Evolutionary conservation across 1,140 invertebrate species (phyloP).

Genomic region (Aphelinus atriplicis): DNA sequence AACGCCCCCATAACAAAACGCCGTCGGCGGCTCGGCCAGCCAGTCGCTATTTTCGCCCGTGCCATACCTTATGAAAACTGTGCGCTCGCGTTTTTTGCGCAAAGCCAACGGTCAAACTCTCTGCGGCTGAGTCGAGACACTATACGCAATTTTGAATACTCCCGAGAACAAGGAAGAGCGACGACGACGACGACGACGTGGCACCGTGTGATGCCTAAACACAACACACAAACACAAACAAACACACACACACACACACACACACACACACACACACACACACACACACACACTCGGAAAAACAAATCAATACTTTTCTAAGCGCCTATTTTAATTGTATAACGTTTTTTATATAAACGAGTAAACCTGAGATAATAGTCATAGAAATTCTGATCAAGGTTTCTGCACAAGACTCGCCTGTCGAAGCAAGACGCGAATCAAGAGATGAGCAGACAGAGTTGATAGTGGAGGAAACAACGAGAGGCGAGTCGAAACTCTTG

Average conservation of each 20-base stretch:
- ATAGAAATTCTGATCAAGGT: background rate
- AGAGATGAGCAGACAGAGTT: background rate
- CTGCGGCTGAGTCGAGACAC: background rate
- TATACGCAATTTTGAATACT: background rate
- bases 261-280: background rate
- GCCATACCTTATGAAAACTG: slow-evolving; percentile 29
- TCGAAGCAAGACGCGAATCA: too few relatives aligned
- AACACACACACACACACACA: background rate
- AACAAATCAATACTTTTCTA: slow-evolving; percentile 5
- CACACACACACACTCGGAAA: background rate
- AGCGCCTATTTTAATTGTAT: slow-evolving; percentile 33
- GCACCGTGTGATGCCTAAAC: slow-evolving; percentile 2
- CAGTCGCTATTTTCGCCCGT: slow-evolving; percentile 30
- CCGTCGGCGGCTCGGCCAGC: background rate
- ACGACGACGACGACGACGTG: slow-evolving; percentile 2
- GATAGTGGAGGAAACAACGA: background rate
- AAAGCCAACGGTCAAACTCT: slow-evolving; percentile 11
- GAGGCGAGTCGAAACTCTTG: slow-evolving; percentile 7
- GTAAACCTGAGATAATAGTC: slow-evolving; percentile 7
- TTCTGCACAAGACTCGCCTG: slow-evolving; percentile 28
- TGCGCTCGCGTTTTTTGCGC: slow-evolving; percentile 20
- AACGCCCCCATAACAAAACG: slow-evolving; percentile 67
- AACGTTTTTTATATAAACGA: slow-evolving; percentile 26
- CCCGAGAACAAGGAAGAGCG: background rate
- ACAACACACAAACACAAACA: background rate